Conservation (phyloP, 2,797 vertebrate genomes). For the Tolypeutes matacus region DNA sequence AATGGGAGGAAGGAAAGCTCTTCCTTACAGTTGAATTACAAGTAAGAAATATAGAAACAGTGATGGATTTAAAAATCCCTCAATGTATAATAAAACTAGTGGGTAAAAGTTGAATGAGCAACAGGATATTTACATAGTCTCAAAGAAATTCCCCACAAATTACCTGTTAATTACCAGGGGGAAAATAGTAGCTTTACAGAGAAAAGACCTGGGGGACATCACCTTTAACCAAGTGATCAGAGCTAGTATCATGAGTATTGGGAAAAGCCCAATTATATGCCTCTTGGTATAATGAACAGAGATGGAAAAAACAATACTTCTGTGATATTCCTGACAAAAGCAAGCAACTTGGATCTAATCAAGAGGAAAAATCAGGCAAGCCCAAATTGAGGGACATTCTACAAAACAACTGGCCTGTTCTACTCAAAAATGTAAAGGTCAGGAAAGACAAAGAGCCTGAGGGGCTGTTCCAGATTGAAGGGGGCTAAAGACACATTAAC, state of each 20-base stretch:
- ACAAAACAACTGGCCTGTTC: neutral
- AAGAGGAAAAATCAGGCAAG: neutral
- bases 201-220: neutral
- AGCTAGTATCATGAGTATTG: neutral
- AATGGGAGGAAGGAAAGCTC: neutral
- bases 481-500: neutral
- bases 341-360: neutral
- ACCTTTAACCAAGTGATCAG: neutral
- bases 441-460: neutral
- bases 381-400: neutral
- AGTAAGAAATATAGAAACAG: neutral
- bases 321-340: neutral
- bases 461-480: neutral
- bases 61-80: constrained; percentile 14
- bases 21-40: constrained; percentile 17
- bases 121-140: neutral
- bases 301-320: neutral
- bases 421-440: neutral
- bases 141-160: neutral
- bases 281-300: neutral
- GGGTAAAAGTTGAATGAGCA: neutral
- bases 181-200: neutral
- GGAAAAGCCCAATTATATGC: neutral
- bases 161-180: neutral
- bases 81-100: neutral